These are phyloP conservation scores for Pluvianellus socialis DNA, from an alignment of 2,113 vertebrate species.

Conservation along the genomic window DNA sequence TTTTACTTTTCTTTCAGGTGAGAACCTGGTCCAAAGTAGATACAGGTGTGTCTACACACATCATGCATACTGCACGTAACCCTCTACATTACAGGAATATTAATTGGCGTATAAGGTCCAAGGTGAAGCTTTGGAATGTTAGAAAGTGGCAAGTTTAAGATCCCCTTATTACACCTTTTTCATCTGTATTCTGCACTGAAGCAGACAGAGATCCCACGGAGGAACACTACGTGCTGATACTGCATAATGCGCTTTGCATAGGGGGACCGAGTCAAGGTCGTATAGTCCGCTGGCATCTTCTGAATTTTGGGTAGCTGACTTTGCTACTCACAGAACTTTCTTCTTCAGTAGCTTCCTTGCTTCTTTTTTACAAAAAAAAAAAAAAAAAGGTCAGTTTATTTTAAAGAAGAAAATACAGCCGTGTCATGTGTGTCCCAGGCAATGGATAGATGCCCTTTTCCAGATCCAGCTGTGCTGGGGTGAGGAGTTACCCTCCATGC, in stretches of 20 bases:
- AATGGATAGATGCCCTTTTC: background rate
- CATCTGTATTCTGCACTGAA: conserved; percentile 10
- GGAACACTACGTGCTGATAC: background rate
- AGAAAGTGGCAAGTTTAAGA: conserved; percentile 4
- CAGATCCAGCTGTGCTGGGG: background rate
- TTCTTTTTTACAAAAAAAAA: background rate
- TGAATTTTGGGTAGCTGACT: background rate
- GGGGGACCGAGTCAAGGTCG: background rate
- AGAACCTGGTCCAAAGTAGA: background rate
- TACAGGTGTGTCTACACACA: background rate
- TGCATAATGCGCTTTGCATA: background rate
- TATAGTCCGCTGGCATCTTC: background rate
- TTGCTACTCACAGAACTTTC: background rate
- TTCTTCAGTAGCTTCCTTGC: background rate
- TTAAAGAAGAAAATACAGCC: background rate
- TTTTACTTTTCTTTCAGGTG: background rate
- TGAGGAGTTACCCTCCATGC: background rate
- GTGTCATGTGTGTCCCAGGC: background rate
- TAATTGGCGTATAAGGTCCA: background rate
- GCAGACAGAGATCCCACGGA: background rate
- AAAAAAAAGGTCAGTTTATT: background rate
- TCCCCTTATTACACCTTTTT: background rate
- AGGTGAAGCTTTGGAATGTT: background rate
- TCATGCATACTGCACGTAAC: background rate
- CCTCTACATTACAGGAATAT: background rate